Evolutionary conservation across 2,113 vertebrate genomes (phyloP), one percentile per base, ranked within the genome.

Genomic region (Otus sunia): DNA sequence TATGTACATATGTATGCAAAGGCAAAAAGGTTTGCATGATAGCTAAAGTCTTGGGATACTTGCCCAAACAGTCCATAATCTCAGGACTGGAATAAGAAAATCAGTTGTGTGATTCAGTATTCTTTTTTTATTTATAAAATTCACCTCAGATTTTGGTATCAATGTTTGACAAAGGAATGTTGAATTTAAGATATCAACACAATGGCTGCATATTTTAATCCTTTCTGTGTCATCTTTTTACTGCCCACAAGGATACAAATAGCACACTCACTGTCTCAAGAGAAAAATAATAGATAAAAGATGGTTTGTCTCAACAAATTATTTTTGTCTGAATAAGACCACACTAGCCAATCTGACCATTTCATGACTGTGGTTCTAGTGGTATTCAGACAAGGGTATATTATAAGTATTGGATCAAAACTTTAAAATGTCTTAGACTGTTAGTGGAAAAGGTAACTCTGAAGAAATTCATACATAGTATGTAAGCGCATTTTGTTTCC

Each of bases 401-500:
- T 14, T 39, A 10, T 20, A 59, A 72, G 15, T 55, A 55, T 30
- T 45, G 14, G 16, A 52, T 53, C 49, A 79, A 94, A 79, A 13
- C 5, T 2, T 30, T 76, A 49, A 90, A 72, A 69, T 66, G 18
- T 66, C 49, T 85, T 39, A 47, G 81, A 68, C 56, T 62, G 68
- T 60, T 50, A 79, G 50, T n/a, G 66, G 25, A 18, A 73, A 93
- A 87, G 26, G 43, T 66, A 92, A 55, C 71, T 86, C 79, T 76
- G 78, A 68, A 73, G 87, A 80, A 94, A 64, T 69, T 91, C 60
- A 22, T 18, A 45, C 25, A 10, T 16, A 45, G 62, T 72, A 53
- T 4, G 2, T 52, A 39, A 76, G 75, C 1, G 10, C 27, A 18
- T 64, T 90, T 86, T 72, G 84, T 96, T 95, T 94, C 95, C 95